Percentiles rank a stretch among this genome's conserved stretches.
These are phyloP conservation scores for Dryomyza anilis DNA, from an alignment of 2,888 invertebrate genomes.

Conservation along the genomic window DNA sequence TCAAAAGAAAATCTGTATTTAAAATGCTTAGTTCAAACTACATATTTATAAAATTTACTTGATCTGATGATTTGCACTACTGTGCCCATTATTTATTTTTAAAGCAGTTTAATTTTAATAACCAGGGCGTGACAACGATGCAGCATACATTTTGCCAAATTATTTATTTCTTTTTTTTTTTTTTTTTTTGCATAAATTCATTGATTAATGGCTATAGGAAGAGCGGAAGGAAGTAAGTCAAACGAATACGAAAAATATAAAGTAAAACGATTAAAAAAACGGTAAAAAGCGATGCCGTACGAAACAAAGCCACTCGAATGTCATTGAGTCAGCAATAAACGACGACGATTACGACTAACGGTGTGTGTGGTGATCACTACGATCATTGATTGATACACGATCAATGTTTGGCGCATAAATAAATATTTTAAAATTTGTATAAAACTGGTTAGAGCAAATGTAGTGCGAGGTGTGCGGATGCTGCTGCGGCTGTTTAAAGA, in stretches of 20 bases:
- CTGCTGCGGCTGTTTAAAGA: no score
- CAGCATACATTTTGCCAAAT: not conserved
- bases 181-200: not conserved
- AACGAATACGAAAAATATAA: not conserved
- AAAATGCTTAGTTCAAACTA: no score
- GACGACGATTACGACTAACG: not conserved
- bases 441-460: no score
- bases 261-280: not conserved
- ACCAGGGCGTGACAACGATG: not conserved
- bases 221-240: not conserved
- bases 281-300: not conserved
- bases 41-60: no score
- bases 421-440: no score
- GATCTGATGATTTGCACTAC: no score
- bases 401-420: no score
- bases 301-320: not conserved
- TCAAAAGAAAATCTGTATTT: no score
- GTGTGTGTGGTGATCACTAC: not conserved
- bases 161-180: not conserved
- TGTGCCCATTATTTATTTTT: not conserved
- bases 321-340: not conserved
- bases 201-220: slow-evolving; percentile 8
- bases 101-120: not conserved
- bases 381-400: no score
- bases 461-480: no score